phyloP scores from a whole-genome alignment of 2,888 invertebrate genomes.

The Troides oblongomaculatus region DNA sequence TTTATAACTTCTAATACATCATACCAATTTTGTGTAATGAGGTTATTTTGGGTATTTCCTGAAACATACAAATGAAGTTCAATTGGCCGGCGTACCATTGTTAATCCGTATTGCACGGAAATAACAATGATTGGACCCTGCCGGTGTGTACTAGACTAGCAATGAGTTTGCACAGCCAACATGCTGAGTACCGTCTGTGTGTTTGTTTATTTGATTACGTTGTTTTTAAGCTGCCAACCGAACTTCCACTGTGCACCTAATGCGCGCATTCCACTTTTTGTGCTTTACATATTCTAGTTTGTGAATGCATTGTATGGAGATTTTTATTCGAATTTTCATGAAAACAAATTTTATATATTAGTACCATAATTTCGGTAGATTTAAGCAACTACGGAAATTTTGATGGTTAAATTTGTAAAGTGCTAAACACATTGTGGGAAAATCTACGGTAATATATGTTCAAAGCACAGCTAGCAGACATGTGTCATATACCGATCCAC shows the following conservation, averaged over 20 bases:
- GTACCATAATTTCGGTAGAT: no score
- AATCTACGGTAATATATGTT: no score
- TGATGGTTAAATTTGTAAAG: no score
- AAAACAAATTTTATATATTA: no score
- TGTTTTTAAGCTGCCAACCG: constrained; percentile 1
- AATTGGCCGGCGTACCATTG: constrained; percentile 19
- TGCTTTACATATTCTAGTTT: not conserved
- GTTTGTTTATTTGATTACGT: constrained; percentile 3
- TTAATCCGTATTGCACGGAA: constrained; percentile 15
- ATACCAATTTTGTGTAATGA: no score
- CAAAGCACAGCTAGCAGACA: no score
- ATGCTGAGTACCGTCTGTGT: constrained; percentile 1
- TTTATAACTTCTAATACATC: no score
- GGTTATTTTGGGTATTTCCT: not conserved
- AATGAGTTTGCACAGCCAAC: not conserved
- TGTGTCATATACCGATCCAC: no score
- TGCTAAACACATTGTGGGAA: no score
- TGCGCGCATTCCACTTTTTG: not conserved
- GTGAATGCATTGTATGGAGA: not conserved
- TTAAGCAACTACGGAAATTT: no score
- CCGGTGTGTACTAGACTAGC: not conserved
- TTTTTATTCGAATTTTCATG: not conserved
- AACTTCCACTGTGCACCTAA: not conserved
- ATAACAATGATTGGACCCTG: constrained; percentile 17
- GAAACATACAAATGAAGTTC: constrained; percentile 14